Evolutionary conservation across 2,888 invertebrate species (phyloP).

Genomic region (Yponomeuta evonymella): DNA sequence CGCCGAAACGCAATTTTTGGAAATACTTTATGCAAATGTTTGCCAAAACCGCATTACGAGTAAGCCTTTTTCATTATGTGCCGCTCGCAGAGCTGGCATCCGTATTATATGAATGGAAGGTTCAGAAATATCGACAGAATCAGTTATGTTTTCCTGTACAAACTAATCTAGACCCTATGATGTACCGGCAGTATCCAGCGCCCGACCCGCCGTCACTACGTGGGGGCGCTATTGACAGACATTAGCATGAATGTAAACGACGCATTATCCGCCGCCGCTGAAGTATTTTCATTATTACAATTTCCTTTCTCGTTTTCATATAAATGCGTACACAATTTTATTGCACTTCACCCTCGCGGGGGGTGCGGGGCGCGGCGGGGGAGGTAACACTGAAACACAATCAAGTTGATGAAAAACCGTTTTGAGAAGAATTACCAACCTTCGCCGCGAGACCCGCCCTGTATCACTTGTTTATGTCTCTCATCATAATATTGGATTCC

Average conservation of each 20-base stretch:
- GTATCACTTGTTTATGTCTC: conserved; percentile 13
- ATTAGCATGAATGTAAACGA: conserved; percentile 1
- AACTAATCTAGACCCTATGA: conserved; percentile 33
- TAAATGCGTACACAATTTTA: conserved; percentile 9
- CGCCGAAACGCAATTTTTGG: conserved; percentile 52
- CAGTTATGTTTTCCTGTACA: conserved; percentile 48
- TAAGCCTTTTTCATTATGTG: conserved; percentile 50
- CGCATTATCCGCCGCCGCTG: background rate
- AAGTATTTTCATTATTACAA: conserved; percentile 4
- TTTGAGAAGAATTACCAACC: conserved; percentile 23
- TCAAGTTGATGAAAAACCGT: conserved; percentile 37
- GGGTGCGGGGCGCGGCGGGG: conserved; percentile 16
- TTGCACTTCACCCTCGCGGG: conserved; percentile 2
- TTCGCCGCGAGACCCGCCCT: background rate
- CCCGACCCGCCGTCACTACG: background rate
- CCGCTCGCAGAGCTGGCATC: background rate
- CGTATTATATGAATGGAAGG: background rate
- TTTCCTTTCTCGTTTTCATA: conserved; percentile 6
- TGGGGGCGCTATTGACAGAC: background rate
- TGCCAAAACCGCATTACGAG: conserved; percentile 43
- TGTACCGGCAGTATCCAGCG: background rate
- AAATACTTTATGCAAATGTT: conserved; percentile 59
- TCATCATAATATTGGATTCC: conserved; percentile 3
- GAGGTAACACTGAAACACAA: conserved; percentile 28
- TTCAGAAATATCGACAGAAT: conserved; percentile 21